Conservation (phyloP, 2,888 invertebrate genomes). For the Copidosoma aretas region DNA sequence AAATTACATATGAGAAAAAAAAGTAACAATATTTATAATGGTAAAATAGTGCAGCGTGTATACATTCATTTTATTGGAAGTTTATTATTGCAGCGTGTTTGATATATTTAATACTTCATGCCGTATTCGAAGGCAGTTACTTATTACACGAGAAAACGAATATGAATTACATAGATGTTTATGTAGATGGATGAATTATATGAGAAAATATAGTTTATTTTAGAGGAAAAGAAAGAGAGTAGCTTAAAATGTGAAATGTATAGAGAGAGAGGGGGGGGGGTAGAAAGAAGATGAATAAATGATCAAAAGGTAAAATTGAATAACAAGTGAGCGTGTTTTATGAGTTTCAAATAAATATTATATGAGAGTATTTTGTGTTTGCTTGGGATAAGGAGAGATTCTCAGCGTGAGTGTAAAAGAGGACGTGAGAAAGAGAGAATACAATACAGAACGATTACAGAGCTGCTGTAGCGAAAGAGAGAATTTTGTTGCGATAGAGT, state of each 20-base stretch:
- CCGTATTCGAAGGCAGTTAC: conserved; percentile 46
- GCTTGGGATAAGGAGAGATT: background rate
- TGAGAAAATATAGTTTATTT: conserved; percentile 40
- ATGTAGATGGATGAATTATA: conserved; percentile 45
- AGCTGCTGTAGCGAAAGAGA: conserved; percentile 20
- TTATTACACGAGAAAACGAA: conserved; percentile 35
- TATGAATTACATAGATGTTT: conserved; percentile 45
- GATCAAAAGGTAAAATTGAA: too few species aligned
- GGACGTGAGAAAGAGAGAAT: conserved; percentile 22
- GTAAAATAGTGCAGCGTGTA: conserved; percentile 46
- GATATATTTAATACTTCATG: conserved; percentile 48
- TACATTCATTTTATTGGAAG: conserved; percentile 55
- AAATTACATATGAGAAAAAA: conserved; percentile 9
- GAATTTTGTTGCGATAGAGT: conserved; percentile 15
- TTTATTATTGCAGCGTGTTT: conserved; percentile 54
- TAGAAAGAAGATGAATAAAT: background rate
- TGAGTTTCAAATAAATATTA: conserved; percentile 1
- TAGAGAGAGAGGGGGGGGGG: conserved; percentile 20
- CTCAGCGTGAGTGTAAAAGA: conserved; percentile 23
- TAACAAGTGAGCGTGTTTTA: too few species aligned
- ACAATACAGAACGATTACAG: conserved; percentile 7
- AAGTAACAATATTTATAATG: conserved; percentile 33
- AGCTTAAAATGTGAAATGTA: background rate
- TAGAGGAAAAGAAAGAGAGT: conserved; percentile 32
- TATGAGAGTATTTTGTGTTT: background rate